Evolutionary conservation across 2,888 invertebrate species (phyloP).

Genomic region (Odiellus spinosus): DNA sequence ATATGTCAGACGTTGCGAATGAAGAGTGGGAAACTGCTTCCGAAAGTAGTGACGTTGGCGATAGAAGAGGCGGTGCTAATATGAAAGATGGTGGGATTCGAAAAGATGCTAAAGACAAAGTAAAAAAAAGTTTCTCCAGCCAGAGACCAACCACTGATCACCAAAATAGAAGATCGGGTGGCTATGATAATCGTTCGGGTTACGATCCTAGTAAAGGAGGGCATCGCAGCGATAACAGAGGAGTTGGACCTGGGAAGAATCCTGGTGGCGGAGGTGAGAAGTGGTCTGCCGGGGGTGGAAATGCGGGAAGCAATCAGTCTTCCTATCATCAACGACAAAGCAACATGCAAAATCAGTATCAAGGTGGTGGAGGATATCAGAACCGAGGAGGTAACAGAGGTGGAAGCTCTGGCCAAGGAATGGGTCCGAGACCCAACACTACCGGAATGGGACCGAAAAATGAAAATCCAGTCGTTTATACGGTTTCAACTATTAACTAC

Average conservation of each 20-base stretch:
- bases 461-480: no score
- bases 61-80: slow-evolving; percentile 16
- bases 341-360: no score
- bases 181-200: slow-evolving; percentile 22
- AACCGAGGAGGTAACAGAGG: no score
- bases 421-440: no score
- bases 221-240: slow-evolving; percentile 7
- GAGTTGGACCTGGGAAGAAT: slow-evolving; percentile 11
- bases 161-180: slow-evolving; percentile 28
- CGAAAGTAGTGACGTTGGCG: slow-evolving; percentile 52
- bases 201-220: slow-evolving; percentile 8
- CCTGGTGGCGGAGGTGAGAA: slow-evolving; percentile 9
- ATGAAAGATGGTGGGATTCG: slow-evolving; percentile 8
- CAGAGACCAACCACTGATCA: slow-evolving; percentile 30
- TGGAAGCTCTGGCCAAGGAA: no score
- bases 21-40: slow-evolving; percentile 58
- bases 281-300: neutral
- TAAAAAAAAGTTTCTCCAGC: slow-evolving; percentile 25
- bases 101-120: slow-evolving; percentile 8
- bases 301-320: neutral
- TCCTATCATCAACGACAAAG: no score
- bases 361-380: no score
- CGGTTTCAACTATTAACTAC: no score
- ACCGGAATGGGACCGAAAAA: no score
- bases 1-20: slow-evolving; percentile 26